These are phyloP conservation scores for Petaurus breviceps DNA, from an alignment of 2,113 vertebrate genomes.

Conservation along the genomic window DNA sequence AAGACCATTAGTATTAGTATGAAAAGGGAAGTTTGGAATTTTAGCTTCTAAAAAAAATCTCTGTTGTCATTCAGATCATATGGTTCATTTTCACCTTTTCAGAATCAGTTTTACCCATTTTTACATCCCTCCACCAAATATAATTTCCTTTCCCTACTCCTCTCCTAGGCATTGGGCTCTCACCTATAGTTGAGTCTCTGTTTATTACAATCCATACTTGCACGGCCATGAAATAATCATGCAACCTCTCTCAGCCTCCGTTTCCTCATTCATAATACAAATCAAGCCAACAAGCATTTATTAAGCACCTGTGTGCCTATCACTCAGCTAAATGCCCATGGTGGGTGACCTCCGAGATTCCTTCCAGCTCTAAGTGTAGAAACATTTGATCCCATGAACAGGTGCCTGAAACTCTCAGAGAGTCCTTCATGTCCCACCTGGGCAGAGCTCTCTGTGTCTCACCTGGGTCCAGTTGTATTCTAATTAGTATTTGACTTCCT, in stretches of 20 bases:
- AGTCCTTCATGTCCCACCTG: neutral
- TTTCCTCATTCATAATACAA: neutral
- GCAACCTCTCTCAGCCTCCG: neutral
- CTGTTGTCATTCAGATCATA: neutral
- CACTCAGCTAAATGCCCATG: neutral
- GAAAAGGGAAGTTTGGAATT: neutral
- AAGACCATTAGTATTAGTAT: conserved; percentile 23
- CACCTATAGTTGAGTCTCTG: neutral
- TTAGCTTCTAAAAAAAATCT: neutral
- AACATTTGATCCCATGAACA: neutral
- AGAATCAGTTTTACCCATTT: neutral
- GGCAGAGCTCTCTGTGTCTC: neutral
- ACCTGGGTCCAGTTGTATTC: neutral
- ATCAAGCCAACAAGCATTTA: neutral
- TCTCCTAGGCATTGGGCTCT: neutral
- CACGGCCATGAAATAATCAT: neutral
- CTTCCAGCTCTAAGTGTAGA: neutral
- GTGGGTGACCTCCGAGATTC: neutral
- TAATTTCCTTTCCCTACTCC: neutral
- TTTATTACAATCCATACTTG: neutral
- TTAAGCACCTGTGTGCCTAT: neutral
- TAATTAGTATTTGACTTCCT: neutral
- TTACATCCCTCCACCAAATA: neutral
- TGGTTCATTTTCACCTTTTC: neutral
- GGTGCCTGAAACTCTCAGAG: neutral